Evolutionary conservation across 92 coral and sea anemone genomes (phyloP).

Genomic region (Bergia sp.): DNA sequence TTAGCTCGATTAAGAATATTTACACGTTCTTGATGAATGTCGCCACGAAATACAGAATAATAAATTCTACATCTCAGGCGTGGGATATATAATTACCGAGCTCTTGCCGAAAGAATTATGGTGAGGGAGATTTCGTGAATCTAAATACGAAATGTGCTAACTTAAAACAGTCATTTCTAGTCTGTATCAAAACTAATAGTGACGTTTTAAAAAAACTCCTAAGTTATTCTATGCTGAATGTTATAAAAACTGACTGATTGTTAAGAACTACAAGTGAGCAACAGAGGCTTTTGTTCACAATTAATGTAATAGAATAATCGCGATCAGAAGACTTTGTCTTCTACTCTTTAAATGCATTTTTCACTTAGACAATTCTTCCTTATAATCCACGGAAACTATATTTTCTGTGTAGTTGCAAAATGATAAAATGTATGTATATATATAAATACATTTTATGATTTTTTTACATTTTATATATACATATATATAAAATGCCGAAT

Average conservation of each 20-base stretch:
- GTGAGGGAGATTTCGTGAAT: not conserved
- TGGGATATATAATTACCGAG: conserved; percentile 30
- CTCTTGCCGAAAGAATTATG: not conserved
- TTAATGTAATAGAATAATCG: conserved; percentile 21
- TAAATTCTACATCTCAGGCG: conserved; percentile 16
- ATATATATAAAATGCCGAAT: not conserved
- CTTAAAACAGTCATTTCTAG: not conserved
- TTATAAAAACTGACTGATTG: conserved; percentile 32
- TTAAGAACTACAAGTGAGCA: conserved; percentile 38
- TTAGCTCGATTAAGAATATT: conserved; percentile 42
- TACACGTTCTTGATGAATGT: conserved; percentile 45
- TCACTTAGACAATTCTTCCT: not conserved
- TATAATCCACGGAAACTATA: not conserved
- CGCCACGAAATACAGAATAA: conserved; percentile 44
- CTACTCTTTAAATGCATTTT: conserved; percentile 2
- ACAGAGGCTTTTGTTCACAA: conserved; percentile 27
- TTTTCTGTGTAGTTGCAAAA: not conserved
- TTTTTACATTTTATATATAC: too few relatives aligned
- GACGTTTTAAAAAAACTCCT: not conserved
- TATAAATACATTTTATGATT: not conserved
- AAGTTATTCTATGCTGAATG: conserved; percentile 6
- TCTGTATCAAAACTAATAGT: not conserved
- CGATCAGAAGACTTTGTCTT: conserved; percentile 8
- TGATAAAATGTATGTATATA: not conserved
- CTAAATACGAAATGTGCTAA: not conserved